Percentiles rank a stretch among this genome's conserved stretches.
Conservation (phyloP, 2,888 invertebrate genomes). For the Acrobasis repandana region DNA sequence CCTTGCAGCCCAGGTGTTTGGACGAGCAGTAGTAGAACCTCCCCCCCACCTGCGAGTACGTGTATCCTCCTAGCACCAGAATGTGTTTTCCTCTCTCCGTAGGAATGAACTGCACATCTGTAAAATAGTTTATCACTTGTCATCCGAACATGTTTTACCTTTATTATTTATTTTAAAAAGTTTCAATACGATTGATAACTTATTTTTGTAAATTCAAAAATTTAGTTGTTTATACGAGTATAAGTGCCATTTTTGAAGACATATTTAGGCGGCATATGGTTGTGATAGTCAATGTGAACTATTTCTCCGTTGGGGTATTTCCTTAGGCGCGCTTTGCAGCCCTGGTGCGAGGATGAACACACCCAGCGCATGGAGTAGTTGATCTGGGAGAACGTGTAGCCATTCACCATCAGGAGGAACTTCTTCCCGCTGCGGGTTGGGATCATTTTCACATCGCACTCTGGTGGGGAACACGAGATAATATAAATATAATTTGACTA, state of each 20-base stretch:
- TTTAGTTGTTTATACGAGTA: constrained; percentile 8
- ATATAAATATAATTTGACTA: not conserved
- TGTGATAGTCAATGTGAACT: constrained; percentile 33
- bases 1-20: constrained; percentile 76
- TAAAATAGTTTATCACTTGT: not conserved
- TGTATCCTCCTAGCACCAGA: constrained; percentile 72
- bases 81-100: constrained; percentile 78
- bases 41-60: constrained; percentile 78
- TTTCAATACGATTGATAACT: not conserved
- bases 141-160: no score
- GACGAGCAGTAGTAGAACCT: constrained; percentile 78
- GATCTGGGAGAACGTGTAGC: constrained; percentile 38
- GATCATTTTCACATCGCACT: constrained; percentile 18
- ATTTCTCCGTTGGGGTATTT: constrained; percentile 28
- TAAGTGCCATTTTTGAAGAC: constrained; percentile 1
- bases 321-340: constrained; percentile 39
- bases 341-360: constrained; percentile 30
- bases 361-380: constrained; percentile 30
- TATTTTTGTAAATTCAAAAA: not conserved
- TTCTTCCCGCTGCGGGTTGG: constrained; percentile 25
- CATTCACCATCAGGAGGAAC: constrained; percentile 33
- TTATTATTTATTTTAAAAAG: no score
- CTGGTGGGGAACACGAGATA: not conserved
- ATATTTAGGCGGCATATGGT: constrained; percentile 18
- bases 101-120: constrained; percentile 62